Evolutionary conservation across 1,140 invertebrate genomes (phyloP).

Genomic region (Vanessa tameamea): DNA sequence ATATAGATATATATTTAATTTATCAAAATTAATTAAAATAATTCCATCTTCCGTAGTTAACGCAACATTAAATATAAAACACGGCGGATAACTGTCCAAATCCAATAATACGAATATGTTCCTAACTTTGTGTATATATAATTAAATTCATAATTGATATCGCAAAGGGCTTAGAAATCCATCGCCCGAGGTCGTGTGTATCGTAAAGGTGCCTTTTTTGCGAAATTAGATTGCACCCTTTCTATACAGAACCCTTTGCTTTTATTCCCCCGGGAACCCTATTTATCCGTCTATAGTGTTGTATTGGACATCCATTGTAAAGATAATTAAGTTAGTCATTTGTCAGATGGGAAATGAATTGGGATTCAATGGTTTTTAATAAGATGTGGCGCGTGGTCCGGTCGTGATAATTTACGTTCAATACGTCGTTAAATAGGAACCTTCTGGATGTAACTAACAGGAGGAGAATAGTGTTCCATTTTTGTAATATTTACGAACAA

Average conservation of each 20-base stretch:
- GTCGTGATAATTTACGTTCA: conserved; percentile 2
- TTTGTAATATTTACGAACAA: no score
- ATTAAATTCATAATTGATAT: conserved; percentile 34
- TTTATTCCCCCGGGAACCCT: conserved; percentile 47
- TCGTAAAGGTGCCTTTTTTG: conserved; percentile 64
- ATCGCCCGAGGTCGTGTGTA: conserved; percentile 41
- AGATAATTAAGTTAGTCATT: conserved; percentile 61
- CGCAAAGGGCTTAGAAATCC: conserved; percentile 9
- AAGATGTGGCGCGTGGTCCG: not conserved
- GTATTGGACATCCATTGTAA: conserved; percentile 52
- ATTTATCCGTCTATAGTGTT: conserved; percentile 55
- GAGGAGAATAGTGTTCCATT: no score
- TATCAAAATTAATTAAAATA: no score
- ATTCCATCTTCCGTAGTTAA: no score
- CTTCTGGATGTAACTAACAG: not conserved
- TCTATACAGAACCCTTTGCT: conserved; percentile 55
- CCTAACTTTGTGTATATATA: conserved; percentile 14
- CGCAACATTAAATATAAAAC: not conserved
- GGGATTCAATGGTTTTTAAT: conserved; percentile 29
- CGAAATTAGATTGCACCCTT: conserved; percentile 73
- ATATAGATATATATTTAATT: no score
- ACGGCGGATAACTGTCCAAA: not conserved
- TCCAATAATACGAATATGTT: not conserved
- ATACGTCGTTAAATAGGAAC: not conserved
- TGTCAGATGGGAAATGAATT: conserved; percentile 36